Evolutionary conservation across 2,797 vertebrate species (phyloP), one percentile per base, ranked within the genome.

Genomic region (Labroides dimidiatus): DNA sequence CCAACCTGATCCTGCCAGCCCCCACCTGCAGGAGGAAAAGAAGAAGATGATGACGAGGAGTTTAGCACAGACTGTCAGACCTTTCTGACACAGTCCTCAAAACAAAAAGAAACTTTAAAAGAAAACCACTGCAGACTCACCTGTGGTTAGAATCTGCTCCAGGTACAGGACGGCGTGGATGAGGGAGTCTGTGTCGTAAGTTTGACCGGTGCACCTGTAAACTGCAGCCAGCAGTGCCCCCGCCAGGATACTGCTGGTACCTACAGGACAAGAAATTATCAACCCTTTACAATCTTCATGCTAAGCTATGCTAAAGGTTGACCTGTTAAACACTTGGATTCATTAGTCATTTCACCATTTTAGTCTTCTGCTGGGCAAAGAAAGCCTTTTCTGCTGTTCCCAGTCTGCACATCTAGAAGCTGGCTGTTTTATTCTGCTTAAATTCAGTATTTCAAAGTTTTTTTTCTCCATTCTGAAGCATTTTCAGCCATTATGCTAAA

Each of bases 1-100:
- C 98, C 97, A 0, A 99, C 96, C 88, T 99, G 98, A 81, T 99
- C 98, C 92, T 99, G 98, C 97, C 98, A 99, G 14, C 98, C 97
- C 0, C 98, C 98, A 7, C 98, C 98, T 99, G 81, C 0, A 65
- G 48, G 30, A 20, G 11, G 10, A 43, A 27, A 36, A 13, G 4
- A 33, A 8, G 30, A 33, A 8, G 30, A 33, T 5, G 7, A 33
- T 2, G 37, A 21, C 3, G 20, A 17, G 49, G 6, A 10, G 15
- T 16, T 45, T 7, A 45, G n/a, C 2, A 1, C 37, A 14, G 36
- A 9, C 11, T 39, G 2, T 39, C 37, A 3, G 24, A 6, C 24
- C 6, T 27, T 27, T 3, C 24, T 27, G 6, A 27, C 24, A 6
- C 24, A 27, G 3, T 3, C 9, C 36, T 36, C 36, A 36, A 36